Base-by-base conservation (phyloP, 2,797 vertebrate genomes). In the Muscicapa striata region DNA sequence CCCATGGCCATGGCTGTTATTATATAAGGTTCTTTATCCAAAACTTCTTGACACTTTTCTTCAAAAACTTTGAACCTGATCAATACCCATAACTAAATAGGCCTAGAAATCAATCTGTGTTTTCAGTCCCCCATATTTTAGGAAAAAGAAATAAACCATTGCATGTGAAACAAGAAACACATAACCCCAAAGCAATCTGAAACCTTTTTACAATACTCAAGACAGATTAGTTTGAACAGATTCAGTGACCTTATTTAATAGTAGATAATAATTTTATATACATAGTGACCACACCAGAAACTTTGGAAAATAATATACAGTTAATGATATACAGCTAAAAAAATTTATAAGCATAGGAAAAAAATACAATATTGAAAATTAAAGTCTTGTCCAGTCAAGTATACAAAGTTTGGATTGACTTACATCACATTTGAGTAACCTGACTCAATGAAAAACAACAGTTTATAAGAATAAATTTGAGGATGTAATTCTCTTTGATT, bases 51-150 rank as follows among this genome's bases (percentile, higher is more conserved):
- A 84, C 21, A 23, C 63, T 91, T 96, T 83, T 84, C 61, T 96
- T 95, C 81, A 89, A 92, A 96, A 93, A 84, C 22, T 90, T 96
- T 66, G 20, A 74, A 94, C 81, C 61, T 87, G 86, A 97, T 97
- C 96, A 95, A 97, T 96, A 97, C 3, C 9, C 87, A 88, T 93
- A 96, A 95, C 58, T 94, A 97, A 97, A 96, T 2, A 84, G 92
- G 94, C 86, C 91, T 96, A 90, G 94, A 96, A 96, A 97, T 96
- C 96, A 96, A 97, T 96, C 72, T 93, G 61, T 85, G 77, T 75
- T 96, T 77, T 86, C 83, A 90, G 75, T 96, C n/a, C 85, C 69
- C 13, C 13, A 12, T 83, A 89, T 94, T 96, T 95, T 85, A 94
- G 20, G 36, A 77, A 83, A 85, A 92, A 89, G 38, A 93, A 73